phyloP scores from a whole-genome alignment of 2,888 invertebrate genomes.

The Aphelenchoides bicaudatus region DNA sequence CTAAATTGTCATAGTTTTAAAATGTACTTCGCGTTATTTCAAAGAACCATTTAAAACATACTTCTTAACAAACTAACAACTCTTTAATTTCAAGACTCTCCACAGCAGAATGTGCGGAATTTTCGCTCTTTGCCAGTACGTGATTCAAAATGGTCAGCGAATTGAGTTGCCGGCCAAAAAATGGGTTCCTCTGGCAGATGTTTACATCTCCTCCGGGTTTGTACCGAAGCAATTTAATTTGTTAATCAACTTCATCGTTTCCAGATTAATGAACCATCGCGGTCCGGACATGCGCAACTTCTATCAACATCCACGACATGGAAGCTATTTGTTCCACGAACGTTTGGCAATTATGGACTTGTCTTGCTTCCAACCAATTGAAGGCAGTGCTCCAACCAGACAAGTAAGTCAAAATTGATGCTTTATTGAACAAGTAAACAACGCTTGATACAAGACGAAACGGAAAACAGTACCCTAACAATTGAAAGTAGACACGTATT shows the following conservation, averaged over 20 bases:
- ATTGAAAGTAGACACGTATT: too few species aligned
- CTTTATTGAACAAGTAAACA: too few species aligned
- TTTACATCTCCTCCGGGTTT: conserved; percentile 9
- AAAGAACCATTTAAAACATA: too few species aligned
- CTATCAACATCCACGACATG: conserved; percentile 46
- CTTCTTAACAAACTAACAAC: too few species aligned
- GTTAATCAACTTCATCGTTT: conserved; percentile 14
- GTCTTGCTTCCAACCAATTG: conserved; percentile 53
- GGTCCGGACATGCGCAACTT: conserved; percentile 55
- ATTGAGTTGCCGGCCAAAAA: background rate
- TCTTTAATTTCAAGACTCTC: too few species aligned
- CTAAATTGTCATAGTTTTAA: too few species aligned
- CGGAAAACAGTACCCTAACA: too few species aligned
- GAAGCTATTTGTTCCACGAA: conserved; percentile 57
- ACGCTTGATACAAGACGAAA: too few species aligned
- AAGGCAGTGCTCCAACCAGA: conserved; percentile 39
- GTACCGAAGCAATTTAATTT: background rate
- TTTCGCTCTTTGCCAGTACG: conserved; percentile 52
- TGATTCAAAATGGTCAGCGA: conserved; percentile 3
- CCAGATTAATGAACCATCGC: conserved; percentile 49
- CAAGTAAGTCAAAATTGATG: too few species aligned
- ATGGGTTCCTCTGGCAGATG: conserved; percentile 5
- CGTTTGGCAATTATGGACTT: conserved; percentile 60
- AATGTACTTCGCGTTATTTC: too few species aligned
- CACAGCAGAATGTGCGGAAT: conserved; percentile 60